Conservation (phyloP, 2,113 vertebrate genomes). For the Sylvilagus bachmani region DNA sequence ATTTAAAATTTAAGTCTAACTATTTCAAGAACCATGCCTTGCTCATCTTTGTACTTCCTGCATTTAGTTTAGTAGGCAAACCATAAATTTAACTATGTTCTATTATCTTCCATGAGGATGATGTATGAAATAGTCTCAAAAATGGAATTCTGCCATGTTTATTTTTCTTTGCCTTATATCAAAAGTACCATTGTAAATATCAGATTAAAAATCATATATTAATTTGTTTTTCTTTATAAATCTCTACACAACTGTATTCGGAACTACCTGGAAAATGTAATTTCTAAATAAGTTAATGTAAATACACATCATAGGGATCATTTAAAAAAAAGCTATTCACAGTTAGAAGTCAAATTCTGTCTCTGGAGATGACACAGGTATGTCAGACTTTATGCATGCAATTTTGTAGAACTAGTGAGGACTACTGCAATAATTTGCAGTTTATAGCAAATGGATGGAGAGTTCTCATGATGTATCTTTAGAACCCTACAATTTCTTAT, state of each 20-base stretch:
- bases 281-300: conserved; percentile 43
- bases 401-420: not conserved
- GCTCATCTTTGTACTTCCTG: not conserved
- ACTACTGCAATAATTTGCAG: not conserved
- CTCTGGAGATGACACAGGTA: not conserved
- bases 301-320: not conserved
- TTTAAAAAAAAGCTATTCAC: not conserved
- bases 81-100: not conserved
- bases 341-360: not conserved
- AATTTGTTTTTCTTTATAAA: conserved; percentile 50
- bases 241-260: conserved; percentile 1
- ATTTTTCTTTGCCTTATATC: not conserved
- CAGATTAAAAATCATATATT: conserved; percentile 36
- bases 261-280: not conserved
- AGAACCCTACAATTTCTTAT: not conserved
- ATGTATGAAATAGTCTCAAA: not conserved
- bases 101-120: not conserved
- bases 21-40: not conserved
- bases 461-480: not conserved
- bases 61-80: conserved; percentile 11
- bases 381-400: not conserved
- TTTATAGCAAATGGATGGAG: conserved; percentile 30
- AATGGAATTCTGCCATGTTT: not conserved
- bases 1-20: conserved; percentile 19
- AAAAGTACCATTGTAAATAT: conserved; percentile 25